Percentiles rank a stretch among this genome's conserved stretches.
Evolutionary conservation across 2,797 vertebrate genomes (phyloP).

Genomic region (Diglossa cyanea): DNA sequence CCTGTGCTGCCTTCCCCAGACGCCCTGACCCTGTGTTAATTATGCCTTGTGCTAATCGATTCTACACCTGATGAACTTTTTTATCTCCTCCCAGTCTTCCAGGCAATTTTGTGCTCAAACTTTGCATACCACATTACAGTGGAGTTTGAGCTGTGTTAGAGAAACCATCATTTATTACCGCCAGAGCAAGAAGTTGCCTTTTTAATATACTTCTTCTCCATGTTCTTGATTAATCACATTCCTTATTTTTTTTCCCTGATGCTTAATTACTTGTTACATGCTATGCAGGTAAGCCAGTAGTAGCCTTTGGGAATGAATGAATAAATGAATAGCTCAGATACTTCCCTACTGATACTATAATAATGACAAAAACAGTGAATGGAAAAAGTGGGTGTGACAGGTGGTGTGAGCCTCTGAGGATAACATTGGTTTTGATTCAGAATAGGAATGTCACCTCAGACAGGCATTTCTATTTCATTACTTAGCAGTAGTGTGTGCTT

Average conservation of each 20-base stretch:
- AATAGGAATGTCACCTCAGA: background rate
- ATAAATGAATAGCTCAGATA: background rate
- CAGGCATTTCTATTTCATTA: background rate
- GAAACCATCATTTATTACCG: background rate
- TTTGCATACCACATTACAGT: slow-evolving; percentile 1
- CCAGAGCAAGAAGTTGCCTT: background rate
- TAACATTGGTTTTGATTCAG: background rate
- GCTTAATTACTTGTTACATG: slow-evolving; percentile 36
- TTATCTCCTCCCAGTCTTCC: slow-evolving; percentile 9
- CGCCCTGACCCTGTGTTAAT: background rate
- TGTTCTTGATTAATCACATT: slow-evolving; percentile 34
- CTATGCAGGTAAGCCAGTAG: background rate
- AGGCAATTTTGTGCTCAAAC: background rate
- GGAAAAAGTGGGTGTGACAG: background rate
- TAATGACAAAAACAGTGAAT: background rate
- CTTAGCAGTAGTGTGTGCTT: background rate
- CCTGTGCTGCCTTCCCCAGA: background rate
- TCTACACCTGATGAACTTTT: slow-evolving; percentile 9
- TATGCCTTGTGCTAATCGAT: slow-evolving; percentile 9
- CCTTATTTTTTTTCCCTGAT: background rate
- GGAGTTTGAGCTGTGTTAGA: background rate
- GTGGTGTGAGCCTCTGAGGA: background rate
- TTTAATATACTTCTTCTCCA: background rate
- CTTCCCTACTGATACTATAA: background rate
- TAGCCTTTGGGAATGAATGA: slow-evolving; percentile 17